A percentile compares a stretch with the other conserved stretches of the same genome.
These are phyloP conservation scores for Allophyes oxyacanthae DNA, from an alignment of 2,888 invertebrate genomes.

Conservation along the genomic window DNA sequence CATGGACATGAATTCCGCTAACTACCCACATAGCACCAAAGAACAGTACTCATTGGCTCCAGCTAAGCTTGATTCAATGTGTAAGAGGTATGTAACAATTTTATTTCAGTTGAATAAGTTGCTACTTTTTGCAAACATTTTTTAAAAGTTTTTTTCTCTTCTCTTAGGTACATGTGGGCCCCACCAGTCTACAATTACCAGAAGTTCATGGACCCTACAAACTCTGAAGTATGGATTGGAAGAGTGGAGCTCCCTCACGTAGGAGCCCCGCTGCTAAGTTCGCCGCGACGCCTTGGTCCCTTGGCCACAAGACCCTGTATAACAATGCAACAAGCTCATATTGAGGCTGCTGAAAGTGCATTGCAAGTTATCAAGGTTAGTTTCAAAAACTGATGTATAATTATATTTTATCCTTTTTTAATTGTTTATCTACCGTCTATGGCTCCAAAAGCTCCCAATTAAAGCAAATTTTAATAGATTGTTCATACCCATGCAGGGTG, in stretches of 20 bases:
- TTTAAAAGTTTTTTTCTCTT: not conserved
- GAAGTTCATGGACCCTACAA: conserved; percentile 67
- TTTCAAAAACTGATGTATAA: too few species aligned
- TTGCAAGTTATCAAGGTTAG: conserved; percentile 76
- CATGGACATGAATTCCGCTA: conserved; percentile 59
- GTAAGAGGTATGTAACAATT: conserved; percentile 71
- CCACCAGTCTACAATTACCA: conserved; percentile 76
- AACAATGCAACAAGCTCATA: conserved; percentile 73
- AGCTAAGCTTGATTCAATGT: conserved; percentile 81
- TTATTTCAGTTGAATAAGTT: too few species aligned
- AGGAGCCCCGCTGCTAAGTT: conserved; percentile 68
- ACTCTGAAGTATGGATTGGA: conserved; percentile 72
- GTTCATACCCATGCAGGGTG: too few species aligned
- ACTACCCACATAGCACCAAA: conserved; percentile 37
- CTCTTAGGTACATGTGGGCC: conserved; percentile 76
- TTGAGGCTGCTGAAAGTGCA: conserved; percentile 77
- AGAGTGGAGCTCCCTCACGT: conserved; percentile 76
- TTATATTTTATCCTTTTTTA: too few species aligned
- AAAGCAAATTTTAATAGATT: not conserved
- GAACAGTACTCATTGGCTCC: conserved; percentile 74
- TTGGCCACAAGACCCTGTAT: conserved; percentile 67
- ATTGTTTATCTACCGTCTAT: too few species aligned
- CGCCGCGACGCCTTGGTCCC: conserved; percentile 72
- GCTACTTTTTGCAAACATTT: too few species aligned
- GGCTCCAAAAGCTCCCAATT: too few species aligned